Evolutionary conservation across 2,888 invertebrate species (phyloP), one percentile per base, ranked within the genome.

Genomic region (Trachelus tabidus): DNA sequence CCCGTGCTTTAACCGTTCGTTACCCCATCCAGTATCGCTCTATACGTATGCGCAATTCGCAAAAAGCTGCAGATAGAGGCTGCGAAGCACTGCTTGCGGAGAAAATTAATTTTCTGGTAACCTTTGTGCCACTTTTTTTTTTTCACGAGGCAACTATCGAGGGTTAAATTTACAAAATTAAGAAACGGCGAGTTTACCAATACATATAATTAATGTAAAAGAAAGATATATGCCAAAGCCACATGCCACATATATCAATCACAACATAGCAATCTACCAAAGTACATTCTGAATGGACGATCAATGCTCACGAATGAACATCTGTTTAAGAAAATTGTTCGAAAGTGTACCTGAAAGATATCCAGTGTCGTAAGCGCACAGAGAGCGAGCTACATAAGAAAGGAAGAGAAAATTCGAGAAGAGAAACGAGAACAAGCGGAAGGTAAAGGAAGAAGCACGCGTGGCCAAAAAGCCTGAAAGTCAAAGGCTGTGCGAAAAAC

Each of bases 1-100:
- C 78, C 6, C 68, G 33, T 34, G n/a, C 76, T 33, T 76, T 77
- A 81, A 80, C 71, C 9, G 71, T 71, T 71, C 71, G 71, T 71
- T 71, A 71, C 71, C 56, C 23, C 33, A 71, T 30, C 71, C 71
- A 56, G 56, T 23, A 56, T 56, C 56, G 6, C 9, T 23, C 56
- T 56, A 23, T 23, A 56, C 23, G 40, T 56, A 56, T 9, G 23
- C 23, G 23, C 15, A 23, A 56, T 56, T 56, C 23, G 56, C 56
- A 56, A 56, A 23, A 56, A 56, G 9, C 56, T 9, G 9, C 23
- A 23, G 56, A 56, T 56, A 40, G 23, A 56, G 23, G 2, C 23
- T 56, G 56, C 56, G 23, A 23, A 56, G 23, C 56, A 56, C 2
- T 23, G 1, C 1, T 56, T 23, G 9, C 9, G 56, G 56, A 23